Evolutionary conservation across 2,888 invertebrate species (phyloP), one percentile per base, ranked within the genome.

Genomic region (Thymelicus lineola): DNA sequence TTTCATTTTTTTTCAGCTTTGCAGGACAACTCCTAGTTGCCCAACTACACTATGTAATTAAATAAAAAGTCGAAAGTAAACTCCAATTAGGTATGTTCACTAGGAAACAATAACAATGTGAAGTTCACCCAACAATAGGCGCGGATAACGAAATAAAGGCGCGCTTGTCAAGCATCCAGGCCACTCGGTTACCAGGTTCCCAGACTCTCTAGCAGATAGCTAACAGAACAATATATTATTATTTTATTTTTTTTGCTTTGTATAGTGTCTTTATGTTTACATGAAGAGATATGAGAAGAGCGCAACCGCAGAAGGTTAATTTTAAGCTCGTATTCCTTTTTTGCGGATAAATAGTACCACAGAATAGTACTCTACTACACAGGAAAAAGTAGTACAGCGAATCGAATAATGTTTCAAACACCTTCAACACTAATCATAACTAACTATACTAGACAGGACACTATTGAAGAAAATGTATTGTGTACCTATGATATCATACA

Each of bases 111-210:
- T 61, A 67, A 55, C 55, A 45, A 45, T 67, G 67, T 61, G 67
- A 76, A 73, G 73, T 65, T 74, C 65, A 71, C 71, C 74, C 75
- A 78, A 77, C 76, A 77, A 76, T 71, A 69, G 66, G 72, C 73
- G 38, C 28, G 66, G 50, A 59, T 66, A 75, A 75, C 75, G 76
- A 81, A 80, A 79, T 75, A 75, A 75, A 75, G 74, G 74, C 55
- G 61, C 20, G 50, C 67, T 67, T 73, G 75, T 68, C 75, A 69
- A 69, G 72, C 73, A 82, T 78, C 71, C 75, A 74, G 82, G 82
- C 70, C 79, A 82, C 72, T 77, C 79, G 81, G 81, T 79, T 77
- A 77, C 71, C 72, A 73, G 75, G 76, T 77, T 80, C 79, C 68
- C 79, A 81, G 72, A 72, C 71, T 68, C 73, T 74, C 74, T 73